These are phyloP conservation scores for Apostichopus parvimensis DNA, from an alignment of 35 echinoderm and acorn worm species.

Conservation along the genomic window DNA sequence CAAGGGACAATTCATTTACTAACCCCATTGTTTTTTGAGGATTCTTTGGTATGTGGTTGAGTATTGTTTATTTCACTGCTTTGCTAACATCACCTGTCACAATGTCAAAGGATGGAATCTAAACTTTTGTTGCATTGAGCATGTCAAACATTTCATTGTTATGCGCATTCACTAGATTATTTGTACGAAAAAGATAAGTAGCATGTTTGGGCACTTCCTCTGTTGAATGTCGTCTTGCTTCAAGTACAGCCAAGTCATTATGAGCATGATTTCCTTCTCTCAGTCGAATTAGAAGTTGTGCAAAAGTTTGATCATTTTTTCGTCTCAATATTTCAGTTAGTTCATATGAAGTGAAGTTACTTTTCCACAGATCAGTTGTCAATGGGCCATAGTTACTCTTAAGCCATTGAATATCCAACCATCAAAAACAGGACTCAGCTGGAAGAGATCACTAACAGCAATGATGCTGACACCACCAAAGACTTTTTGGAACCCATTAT, in stretches of 20 bases:
- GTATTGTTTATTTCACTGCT: background rate
- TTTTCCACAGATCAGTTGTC: constrained; percentile 42
- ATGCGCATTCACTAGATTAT: constrained; percentile 16
- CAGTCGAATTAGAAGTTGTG: constrained; percentile 41
- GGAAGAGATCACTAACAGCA: constrained; percentile 61
- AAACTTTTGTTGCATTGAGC: constrained; percentile 4
- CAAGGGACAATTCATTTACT: background rate
- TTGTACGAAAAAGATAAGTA: constrained; percentile 45
- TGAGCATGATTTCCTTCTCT: constrained; percentile 47
- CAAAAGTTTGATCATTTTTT: constrained; percentile 46
- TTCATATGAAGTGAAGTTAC: constrained; percentile 19
- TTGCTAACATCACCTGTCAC: constrained; percentile 28
- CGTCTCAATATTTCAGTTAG: constrained; percentile 52
- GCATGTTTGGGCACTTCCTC: constrained; percentile 1
- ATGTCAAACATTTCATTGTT: background rate
- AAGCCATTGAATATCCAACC: background rate
- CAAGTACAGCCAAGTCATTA: constrained; percentile 13
- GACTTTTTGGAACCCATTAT: constrained; percentile 23
- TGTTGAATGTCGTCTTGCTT: background rate
- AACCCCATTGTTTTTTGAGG: background rate
- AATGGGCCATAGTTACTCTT: constrained; percentile 30
- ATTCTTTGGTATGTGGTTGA: constrained; percentile 1
- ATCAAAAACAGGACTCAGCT: constrained; percentile 32
- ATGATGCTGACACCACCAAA: constrained; percentile 55
- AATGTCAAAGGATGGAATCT: background rate